phyloP scores from a whole-genome alignment of 2,113 vertebrate genomes.

The Ctenomys sociabilis region DNA sequence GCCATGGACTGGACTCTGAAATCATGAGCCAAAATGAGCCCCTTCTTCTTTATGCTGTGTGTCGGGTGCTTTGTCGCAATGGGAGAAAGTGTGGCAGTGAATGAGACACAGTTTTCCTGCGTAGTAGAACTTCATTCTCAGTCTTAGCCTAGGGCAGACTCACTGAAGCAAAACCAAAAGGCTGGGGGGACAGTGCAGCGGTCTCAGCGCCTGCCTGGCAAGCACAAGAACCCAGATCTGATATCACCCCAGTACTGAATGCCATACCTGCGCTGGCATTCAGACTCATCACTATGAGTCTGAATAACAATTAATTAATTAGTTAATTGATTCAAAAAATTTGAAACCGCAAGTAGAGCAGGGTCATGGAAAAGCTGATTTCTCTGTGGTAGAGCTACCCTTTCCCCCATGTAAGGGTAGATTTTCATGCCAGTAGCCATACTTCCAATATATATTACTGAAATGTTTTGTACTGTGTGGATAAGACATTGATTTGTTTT shows the following conservation, averaged over 20 bases:
- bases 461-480: background rate
- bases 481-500: conserved; percentile 8
- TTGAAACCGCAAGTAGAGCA: background rate
- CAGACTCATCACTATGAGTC: no score
- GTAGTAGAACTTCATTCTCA: background rate
- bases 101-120: background rate
- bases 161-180: background rate
- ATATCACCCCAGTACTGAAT: no score
- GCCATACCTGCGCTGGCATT: no score
- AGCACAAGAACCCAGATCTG: no score
- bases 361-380: background rate
- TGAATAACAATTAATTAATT: no score
- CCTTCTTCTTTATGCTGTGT: background rate
- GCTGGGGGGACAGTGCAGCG: no score
- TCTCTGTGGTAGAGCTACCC: background rate
- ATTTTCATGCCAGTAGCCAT: background rate
- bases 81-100: background rate
- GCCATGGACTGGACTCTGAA: background rate
- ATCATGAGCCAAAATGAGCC: background rate
- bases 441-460: background rate
- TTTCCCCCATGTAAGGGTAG: background rate
- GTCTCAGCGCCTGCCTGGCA: no score
- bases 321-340: no score
- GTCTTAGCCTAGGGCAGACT: background rate
- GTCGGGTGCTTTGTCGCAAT: background rate